Conservation (phyloP, 2,113 vertebrate species). For the Malurus cyaneus region DNA sequence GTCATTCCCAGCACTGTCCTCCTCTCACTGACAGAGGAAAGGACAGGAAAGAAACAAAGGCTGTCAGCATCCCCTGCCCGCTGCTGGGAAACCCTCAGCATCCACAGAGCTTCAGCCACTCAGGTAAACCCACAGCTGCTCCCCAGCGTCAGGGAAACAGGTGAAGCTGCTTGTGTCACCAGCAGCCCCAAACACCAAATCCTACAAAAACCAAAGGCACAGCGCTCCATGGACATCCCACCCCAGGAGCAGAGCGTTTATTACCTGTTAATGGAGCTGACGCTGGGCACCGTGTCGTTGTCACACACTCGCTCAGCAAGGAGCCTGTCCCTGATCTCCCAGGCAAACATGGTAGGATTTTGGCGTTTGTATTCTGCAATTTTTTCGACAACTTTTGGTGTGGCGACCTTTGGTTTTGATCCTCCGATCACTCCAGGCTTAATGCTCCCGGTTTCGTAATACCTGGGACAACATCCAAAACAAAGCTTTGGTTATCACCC, state of each 20-base stretch:
- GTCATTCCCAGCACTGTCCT: background rate
- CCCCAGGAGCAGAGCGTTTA: no score
- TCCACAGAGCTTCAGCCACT: accelerated
- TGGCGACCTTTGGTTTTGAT: conserved; percentile 99
- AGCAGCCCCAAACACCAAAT: background rate
- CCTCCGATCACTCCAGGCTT: conserved; percentile 98
- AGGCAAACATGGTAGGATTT: conserved; percentile 99
- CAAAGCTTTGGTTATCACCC: conserved; percentile 6
- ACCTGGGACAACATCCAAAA: conserved; percentile 79
- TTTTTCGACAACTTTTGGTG: conserved; percentile 99
- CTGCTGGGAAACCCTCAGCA: accelerated
- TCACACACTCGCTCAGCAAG: conserved; percentile 96
- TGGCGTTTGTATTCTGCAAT: conserved; percentile 99
- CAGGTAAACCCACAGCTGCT: accelerated
- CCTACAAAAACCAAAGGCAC: accelerated
- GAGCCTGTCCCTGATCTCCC: conserved; percentile 98
- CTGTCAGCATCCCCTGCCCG: background rate
- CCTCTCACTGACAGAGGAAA: accelerated
- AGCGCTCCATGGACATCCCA: accelerated
- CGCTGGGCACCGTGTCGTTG: conserved; percentile 97
- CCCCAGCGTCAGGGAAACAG: accelerated
- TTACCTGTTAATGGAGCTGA: conserved; percentile 99
- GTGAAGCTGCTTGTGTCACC: background rate
- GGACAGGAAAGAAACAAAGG: accelerated
- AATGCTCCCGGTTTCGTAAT: conserved; percentile 98